Evolutionary conservation across 1,140 invertebrate species (phyloP).

Genomic region (Caenorhabditis brenneri): DNA sequence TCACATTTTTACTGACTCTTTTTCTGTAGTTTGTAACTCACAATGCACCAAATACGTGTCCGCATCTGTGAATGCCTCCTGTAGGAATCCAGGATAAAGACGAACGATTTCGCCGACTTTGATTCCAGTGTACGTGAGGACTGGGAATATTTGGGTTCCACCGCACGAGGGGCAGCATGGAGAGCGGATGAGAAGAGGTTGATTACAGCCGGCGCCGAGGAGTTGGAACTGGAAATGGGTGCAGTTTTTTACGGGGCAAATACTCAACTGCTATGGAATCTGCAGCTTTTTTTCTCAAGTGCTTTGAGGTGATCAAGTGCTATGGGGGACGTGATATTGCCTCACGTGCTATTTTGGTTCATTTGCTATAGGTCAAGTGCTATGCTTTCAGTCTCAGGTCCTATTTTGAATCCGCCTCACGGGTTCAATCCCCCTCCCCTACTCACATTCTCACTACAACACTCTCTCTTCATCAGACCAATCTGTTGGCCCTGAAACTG

Average conservation of each 20-base stretch:
- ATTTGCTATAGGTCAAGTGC: no score
- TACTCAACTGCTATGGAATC: no score
- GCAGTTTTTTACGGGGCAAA: background rate
- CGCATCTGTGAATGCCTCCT: background rate
- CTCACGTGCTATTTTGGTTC: no score
- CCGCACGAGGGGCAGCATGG: background rate
- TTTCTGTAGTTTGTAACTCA: no score
- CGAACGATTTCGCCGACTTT: conserved; percentile 2
- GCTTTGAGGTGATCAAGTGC: no score
- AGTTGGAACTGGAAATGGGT: background rate
- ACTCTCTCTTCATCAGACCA: background rate
- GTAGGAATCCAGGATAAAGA: background rate
- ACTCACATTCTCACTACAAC: background rate
- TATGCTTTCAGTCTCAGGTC: no score
- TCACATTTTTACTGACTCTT: no score
- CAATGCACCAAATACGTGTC: conserved; percentile 12
- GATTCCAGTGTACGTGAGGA: background rate
- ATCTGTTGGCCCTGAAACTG: background rate
- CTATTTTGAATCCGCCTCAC: no score
- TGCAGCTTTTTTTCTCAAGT: no score
- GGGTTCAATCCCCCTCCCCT: no score
- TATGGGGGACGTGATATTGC: no score
- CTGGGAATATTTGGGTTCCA: background rate
- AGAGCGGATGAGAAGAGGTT: background rate
- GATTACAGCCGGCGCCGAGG: background rate